Evolutionary conservation across 2,797 vertebrate genomes (phyloP).

Genomic region (Rhinogobio ventralis): DNA sequence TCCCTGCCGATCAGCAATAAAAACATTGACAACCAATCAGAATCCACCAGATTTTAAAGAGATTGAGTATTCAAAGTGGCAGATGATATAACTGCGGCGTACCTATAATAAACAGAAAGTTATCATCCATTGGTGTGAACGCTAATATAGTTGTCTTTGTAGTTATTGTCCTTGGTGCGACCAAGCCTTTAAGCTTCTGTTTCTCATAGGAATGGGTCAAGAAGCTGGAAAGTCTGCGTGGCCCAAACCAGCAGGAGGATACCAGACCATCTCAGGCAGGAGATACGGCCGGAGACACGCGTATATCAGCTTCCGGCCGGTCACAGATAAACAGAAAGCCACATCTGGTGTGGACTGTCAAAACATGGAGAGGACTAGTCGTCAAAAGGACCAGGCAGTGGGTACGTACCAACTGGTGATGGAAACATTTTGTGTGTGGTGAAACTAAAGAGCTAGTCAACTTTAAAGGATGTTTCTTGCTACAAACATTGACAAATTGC

Average conservation of each 20-base stretch:
- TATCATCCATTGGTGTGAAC: neutral
- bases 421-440: neutral
- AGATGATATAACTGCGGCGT: neutral
- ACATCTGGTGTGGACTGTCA: slow-evolving; percentile 63
- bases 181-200: neutral
- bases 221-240: slow-evolving; percentile 75
- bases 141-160: neutral
- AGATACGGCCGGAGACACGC: slow-evolving; percentile 78
- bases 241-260: slow-evolving; percentile 75
- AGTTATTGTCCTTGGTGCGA: neutral
- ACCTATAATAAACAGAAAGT: neutral
- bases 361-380: slow-evolving; percentile 68
- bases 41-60: neutral
- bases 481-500: neutral
- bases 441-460: neutral
- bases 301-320: slow-evolving; percentile 73
- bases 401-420: slow-evolving; percentile 65
- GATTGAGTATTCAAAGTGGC: neutral
- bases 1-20: neutral
- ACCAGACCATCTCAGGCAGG: slow-evolving; percentile 74
- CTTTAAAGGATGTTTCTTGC: neutral
- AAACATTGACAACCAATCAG: neutral
- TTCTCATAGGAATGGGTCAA: slow-evolving; percentile 78
- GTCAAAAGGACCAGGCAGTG: slow-evolving; percentile 67
- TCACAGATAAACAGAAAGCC: slow-evolving; percentile 71